Base-by-base conservation (phyloP, 2,888 invertebrate genomes). In the Myathropa florea region DNA sequence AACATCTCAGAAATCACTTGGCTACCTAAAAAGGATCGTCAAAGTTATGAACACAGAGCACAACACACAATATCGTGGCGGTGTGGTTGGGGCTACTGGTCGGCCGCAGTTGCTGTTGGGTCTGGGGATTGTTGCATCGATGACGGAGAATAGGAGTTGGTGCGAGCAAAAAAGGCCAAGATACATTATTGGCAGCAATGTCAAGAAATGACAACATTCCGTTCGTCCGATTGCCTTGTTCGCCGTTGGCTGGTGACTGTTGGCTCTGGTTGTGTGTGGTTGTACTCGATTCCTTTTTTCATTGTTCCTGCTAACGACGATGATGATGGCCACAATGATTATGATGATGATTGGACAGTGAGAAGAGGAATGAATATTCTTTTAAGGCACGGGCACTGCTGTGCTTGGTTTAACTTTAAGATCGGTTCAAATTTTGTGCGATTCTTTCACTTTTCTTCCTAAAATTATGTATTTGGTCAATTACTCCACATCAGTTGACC, bases 161-260 rank as follows among this genome's bases (percentile, higher is more conserved):
- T 46, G 75, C 55, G 71, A 18, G 65, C 75, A 86, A 86, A 86
- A 86, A 86, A 79, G 83, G 83, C 39, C 57, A 75, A 71, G 78
- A 86, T 83, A 86, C 86, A 79, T 86, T 86, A 86, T 86, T 86
- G 86, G 86, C 83, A 86, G 86, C 79, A 83, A 88, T 88, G 88
- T 88, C 86, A 88, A 86, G 86, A 88, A 81, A 78, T 88, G 88
- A 88, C 88, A 88, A 81, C 88, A 88, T 88, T 88, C 88, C 83
- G 84, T 81, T 72, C 63, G 73, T 72, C 79, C 68, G 76, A 77
- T 83, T 82, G 83, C 85, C 88, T 83, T 86, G 75, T 86, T 86
- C 70, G 83, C 73, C 73, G 82, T 73, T 82, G 68, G 67, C 39
- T 60, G 65, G 73, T 78, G 65, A 59, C 59, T 39, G 53, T 53